phyloP scores from a whole-genome alignment of 2,797 vertebrate species.

The Anas georgica region DNA sequence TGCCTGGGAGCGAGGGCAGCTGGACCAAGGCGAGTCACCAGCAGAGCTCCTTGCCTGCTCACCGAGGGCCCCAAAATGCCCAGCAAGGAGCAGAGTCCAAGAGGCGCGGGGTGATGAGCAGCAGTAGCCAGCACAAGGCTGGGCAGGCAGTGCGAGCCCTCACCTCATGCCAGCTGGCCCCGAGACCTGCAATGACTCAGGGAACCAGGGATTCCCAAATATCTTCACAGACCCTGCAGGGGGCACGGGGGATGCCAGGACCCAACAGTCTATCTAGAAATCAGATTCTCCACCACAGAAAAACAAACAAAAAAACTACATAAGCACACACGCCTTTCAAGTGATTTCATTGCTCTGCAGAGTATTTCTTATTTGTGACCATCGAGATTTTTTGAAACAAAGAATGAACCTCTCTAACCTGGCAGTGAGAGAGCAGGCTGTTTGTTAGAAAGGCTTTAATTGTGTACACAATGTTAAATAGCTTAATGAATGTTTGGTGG shows the following conservation, averaged over 20 bases:
- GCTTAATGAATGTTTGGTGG: background rate
- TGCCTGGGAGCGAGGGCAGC: fast-evolving
- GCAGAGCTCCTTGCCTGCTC: background rate
- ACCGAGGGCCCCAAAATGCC: too few species aligned
- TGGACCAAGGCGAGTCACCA: background rate
- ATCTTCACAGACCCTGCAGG: background rate
- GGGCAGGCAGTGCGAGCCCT: background rate
- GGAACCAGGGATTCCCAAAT: background rate
- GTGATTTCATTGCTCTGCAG: background rate
- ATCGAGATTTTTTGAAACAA: background rate
- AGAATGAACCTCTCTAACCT: background rate
- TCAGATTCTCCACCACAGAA: background rate
- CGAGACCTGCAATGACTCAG: background rate
- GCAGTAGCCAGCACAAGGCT: background rate
- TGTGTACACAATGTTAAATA: fast-evolving
- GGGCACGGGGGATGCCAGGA: background rate
- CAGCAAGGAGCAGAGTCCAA: too few species aligned
- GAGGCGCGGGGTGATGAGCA: fast-evolving
- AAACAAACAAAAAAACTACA: background rate
- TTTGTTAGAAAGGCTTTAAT: background rate
- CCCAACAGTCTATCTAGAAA: background rate
- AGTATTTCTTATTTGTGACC: background rate
- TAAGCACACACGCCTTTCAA: background rate
- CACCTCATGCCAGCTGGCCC: fast-evolving
- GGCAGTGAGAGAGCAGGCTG: background rate